A percentile compares a stretch with the other conserved stretches of the same genome.
phyloP scores from a whole-genome alignment of 2,113 vertebrate species.

The Myrmecobius fasciatus region DNA sequence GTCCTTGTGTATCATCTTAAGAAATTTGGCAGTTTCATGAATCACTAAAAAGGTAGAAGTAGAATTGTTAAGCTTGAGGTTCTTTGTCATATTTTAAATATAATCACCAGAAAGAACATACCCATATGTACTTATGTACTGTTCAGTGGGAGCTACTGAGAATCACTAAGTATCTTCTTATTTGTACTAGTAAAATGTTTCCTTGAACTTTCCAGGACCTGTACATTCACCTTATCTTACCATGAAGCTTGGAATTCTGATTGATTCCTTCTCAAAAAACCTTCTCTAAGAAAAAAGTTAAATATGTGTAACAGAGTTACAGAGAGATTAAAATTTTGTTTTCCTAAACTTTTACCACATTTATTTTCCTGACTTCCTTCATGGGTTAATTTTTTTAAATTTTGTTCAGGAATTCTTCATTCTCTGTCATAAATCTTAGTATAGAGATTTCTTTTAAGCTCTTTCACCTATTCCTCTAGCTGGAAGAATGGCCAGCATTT shows the following conservation, averaged over 20 bases:
- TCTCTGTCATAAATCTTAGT: not conserved
- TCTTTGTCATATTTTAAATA: not conserved
- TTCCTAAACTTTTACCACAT: not conserved
- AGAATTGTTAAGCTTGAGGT: not conserved
- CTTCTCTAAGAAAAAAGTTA: not conserved
- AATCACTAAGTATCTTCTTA: not conserved
- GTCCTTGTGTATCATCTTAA: not conserved
- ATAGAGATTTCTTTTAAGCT: not conserved
- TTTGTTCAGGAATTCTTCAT: not conserved
- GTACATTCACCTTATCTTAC: not conserved
- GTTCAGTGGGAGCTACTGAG: not conserved
- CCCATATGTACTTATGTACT: not conserved
- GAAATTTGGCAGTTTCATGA: not conserved
- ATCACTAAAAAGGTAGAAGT: not conserved
- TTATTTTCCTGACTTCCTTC: not conserved
- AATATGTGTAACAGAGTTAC: not conserved
- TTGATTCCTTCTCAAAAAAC: not conserved
- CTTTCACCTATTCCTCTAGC: not conserved
- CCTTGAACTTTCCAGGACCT: not conserved
- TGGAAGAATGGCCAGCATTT: not conserved
- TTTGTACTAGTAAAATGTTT: not conserved
- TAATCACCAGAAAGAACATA: not conserved
- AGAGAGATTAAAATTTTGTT: not conserved
- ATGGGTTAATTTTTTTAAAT: not conserved
- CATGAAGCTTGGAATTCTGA: not conserved